These are phyloP conservation scores for Paratilapia polleni DNA, from an alignment of 2,113 vertebrate species.

Conservation along the genomic window DNA sequence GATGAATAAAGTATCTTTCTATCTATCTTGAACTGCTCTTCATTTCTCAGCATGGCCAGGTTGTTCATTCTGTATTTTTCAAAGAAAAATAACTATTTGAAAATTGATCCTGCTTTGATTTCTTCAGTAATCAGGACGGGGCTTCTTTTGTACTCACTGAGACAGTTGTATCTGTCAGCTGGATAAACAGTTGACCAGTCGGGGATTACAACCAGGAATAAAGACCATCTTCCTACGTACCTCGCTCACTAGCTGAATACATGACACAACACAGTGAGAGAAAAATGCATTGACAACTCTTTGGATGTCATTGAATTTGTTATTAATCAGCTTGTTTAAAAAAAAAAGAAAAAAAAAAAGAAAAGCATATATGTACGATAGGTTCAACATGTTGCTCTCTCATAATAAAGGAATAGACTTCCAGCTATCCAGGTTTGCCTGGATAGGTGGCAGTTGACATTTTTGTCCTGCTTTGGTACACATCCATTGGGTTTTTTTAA, in stretches of 20 bases:
- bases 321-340: background rate
- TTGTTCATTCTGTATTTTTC: background rate
- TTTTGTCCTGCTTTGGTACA: background rate
- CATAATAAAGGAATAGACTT: background rate
- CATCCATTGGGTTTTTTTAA: background rate
- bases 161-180: slow-evolving; percentile 8
- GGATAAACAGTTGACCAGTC: slow-evolving; percentile 7
- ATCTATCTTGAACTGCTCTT: too few species aligned
- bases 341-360: accelerated
- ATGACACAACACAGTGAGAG: background rate
- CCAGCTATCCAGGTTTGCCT: background rate
- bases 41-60: background rate
- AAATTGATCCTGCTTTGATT: background rate
- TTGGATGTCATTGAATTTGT: background rate
- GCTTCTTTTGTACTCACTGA: background rate
- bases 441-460: background rate
- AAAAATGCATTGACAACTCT: background rate
- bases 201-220: background rate
- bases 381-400: background rate
- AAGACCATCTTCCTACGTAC: background rate
- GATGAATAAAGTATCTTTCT: too few species aligned
- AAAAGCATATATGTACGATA: too few species aligned
- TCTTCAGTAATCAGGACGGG: background rate
- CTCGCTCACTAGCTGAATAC: background rate
- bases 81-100: background rate